phyloP scores from a whole-genome alignment of 1,140 invertebrate genomes.

The Drosophila busckii region DNA sequence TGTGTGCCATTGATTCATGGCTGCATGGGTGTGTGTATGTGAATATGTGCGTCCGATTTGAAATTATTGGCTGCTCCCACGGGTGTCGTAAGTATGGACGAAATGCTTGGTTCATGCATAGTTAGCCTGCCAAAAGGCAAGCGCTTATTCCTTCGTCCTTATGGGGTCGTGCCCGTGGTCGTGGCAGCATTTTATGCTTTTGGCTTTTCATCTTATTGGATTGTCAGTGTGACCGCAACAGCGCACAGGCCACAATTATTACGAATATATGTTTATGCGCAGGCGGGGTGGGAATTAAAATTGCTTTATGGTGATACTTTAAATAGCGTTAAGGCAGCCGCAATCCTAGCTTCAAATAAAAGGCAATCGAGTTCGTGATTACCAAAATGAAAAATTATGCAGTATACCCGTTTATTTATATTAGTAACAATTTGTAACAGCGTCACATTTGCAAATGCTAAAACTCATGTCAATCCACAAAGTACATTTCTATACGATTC shows the following conservation, averaged over 20 bases:
- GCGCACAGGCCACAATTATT: constrained; percentile 17
- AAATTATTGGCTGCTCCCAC: constrained; percentile 77
- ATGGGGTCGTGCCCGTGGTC: constrained; percentile 1
- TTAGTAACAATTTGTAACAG: too few relatives aligned
- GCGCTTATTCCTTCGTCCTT: not conserved
- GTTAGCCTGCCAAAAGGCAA: constrained; percentile 26
- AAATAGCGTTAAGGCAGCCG: too few relatives aligned
- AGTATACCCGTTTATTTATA: too few relatives aligned
- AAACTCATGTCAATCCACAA: too few relatives aligned
- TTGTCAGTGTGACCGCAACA: constrained; percentile 54
- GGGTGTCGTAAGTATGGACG: constrained; percentile 69
- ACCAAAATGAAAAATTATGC: too few relatives aligned
- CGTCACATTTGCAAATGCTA: too few relatives aligned
- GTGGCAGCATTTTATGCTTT: not conserved
- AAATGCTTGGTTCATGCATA: constrained; percentile 52
- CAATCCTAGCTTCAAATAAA: too few relatives aligned
- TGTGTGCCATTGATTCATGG: constrained; percentile 69
- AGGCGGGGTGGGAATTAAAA: too few relatives aligned
- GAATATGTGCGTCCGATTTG: constrained; percentile 56
- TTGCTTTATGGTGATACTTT: constrained; percentile 52
- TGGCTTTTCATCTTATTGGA: constrained; percentile 65
- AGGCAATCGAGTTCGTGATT: too few relatives aligned
- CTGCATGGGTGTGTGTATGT: constrained; percentile 19
- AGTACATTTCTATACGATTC: too few relatives aligned
- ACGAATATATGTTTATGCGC: too few relatives aligned